Evolutionary conservation across 2,797 vertebrate genomes (phyloP).

Genomic region (Phalanger gymnotis): DNA sequence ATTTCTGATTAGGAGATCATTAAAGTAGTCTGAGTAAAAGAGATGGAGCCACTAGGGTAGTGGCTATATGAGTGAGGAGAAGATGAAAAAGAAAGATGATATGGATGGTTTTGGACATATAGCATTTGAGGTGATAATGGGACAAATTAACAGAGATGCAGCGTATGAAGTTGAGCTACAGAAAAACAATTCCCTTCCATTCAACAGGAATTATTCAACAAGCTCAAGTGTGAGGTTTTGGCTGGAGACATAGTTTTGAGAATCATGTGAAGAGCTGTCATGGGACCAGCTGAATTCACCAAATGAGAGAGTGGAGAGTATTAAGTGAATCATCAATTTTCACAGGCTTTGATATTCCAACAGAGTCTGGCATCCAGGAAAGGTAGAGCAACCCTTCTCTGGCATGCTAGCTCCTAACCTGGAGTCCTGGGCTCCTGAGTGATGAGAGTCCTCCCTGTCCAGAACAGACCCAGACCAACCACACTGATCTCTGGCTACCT

Average conservation of each 20-base stretch:
- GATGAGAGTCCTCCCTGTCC: not conserved
- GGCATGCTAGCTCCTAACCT: not conserved
- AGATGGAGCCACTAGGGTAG: not conserved
- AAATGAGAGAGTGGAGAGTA: not conserved
- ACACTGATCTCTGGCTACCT: not conserved
- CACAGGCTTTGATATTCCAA: not conserved
- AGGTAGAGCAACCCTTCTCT: not conserved
- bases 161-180: not conserved
- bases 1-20: not conserved
- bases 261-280: not conserved
- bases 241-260: not conserved
- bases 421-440: not conserved
- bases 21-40: not conserved
- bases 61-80: not conserved
- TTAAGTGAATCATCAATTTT: conserved; percentile 1
- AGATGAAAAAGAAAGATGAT: not conserved
- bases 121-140: not conserved
- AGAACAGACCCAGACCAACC: not conserved
- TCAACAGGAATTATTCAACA: not conserved
- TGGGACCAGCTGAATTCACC: not conserved
- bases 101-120: not conserved
- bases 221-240: not conserved
- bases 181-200: not conserved
- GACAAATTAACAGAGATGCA: not conserved
- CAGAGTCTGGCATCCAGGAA: not conserved